Conservation (phyloP, 2,113 vertebrate genomes). For the Pseudorasbora parva region DNA sequence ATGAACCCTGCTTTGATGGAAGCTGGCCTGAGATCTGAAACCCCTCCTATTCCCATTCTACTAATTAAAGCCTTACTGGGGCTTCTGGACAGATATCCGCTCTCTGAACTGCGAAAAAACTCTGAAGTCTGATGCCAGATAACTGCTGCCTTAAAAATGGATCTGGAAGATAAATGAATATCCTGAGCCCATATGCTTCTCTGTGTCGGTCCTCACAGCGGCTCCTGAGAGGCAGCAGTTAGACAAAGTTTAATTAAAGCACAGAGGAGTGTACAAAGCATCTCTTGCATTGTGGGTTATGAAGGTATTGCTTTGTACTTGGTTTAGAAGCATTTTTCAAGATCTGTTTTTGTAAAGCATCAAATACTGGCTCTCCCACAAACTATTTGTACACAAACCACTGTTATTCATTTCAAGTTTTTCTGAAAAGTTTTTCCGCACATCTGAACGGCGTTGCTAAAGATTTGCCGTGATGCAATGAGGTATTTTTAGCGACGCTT, state of each 20-base stretch:
- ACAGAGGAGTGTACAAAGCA: background rate
- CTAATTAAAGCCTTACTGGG: slow-evolving; percentile 38
- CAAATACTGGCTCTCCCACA: too few relatives aligned
- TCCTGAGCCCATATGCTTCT: background rate
- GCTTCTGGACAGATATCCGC: slow-evolving; percentile 11
- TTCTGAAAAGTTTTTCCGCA: background rate
- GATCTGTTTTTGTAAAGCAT: background rate
- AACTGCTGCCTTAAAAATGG: background rate
- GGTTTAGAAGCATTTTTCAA: background rate
- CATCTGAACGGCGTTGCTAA: background rate
- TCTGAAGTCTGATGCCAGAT: slow-evolving; percentile 18
- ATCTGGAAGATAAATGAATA: slow-evolving; percentile 38
- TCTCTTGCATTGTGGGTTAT: background rate
- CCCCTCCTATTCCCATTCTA: slow-evolving; percentile 1
- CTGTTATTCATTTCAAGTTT: background rate
- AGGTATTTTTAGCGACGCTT: slow-evolving; percentile 4
- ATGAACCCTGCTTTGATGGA: slow-evolving; percentile 19
- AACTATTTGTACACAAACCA: too few relatives aligned
- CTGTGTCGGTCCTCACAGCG: background rate
- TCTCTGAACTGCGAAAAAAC: background rate
- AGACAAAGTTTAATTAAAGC: slow-evolving; percentile 3
- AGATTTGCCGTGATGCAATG: background rate
- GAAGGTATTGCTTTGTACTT: slow-evolving; percentile 3
- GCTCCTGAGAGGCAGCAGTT: background rate
- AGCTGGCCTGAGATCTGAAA: slow-evolving; percentile 35